Evolutionary conservation across 2,888 invertebrate genomes (phyloP).

Genomic region (Drosophila austrosaltans): DNA sequence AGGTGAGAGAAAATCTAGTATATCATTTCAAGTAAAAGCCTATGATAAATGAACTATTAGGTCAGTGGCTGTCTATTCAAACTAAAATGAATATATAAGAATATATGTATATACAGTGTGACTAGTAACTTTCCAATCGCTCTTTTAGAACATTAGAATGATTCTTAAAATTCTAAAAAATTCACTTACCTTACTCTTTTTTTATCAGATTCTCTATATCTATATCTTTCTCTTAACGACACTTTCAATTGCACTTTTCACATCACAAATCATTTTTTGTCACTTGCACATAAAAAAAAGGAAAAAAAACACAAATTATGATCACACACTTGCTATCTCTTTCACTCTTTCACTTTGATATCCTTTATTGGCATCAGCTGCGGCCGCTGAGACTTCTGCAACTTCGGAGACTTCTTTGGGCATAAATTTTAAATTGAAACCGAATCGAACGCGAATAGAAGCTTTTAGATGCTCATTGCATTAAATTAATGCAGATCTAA

Average conservation of each 20-base stretch:
- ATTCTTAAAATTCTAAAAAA: not conserved
- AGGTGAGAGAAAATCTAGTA: conserved; percentile 34
- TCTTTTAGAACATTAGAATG: too few relatives aligned
- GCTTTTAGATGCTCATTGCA: not conserved
- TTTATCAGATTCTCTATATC: not conserved
- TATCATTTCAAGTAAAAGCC: conserved; percentile 11
- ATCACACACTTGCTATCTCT: too few relatives aligned
- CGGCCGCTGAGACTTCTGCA: too few relatives aligned
- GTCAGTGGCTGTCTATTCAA: not conserved
- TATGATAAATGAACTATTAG: conserved; percentile 15
- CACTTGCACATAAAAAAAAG: too few relatives aligned
- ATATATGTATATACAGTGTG: not conserved
- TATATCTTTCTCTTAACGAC: not conserved
- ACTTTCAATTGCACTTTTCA: not conserved
- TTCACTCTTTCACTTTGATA: too few relatives aligned
- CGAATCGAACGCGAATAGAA: too few relatives aligned
- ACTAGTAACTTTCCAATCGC: too few relatives aligned
- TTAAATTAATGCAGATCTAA: not conserved
- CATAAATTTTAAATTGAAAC: too few relatives aligned
- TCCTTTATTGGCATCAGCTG: too few relatives aligned
- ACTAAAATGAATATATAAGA: not conserved
- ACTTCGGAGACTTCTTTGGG: too few relatives aligned
- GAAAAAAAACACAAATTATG: too few relatives aligned
- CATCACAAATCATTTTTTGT: too few relatives aligned
- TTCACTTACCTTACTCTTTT: not conserved